phyloP scores from a whole-genome alignment of 2,113 vertebrate species.

The Perca schrenkii region DNA sequence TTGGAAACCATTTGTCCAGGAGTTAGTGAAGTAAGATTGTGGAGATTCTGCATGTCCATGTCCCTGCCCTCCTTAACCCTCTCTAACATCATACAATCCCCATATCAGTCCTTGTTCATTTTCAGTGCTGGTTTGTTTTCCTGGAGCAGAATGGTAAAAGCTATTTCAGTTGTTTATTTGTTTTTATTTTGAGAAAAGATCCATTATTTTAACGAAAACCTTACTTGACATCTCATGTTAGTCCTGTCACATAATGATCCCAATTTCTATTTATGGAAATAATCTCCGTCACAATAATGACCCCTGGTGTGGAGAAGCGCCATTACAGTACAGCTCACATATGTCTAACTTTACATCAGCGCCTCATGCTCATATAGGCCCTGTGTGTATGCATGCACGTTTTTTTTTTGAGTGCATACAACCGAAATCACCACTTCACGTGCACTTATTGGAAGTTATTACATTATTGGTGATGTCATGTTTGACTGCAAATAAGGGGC shows the following conservation, averaged over 20 bases:
- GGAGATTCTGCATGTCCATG: background rate
- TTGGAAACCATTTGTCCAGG: background rate
- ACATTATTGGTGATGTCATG: background rate
- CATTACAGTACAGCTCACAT: background rate
- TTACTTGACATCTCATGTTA: background rate
- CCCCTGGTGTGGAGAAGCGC: conserved; percentile 30
- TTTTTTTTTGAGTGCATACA: background rate
- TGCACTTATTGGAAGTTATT: too few species aligned
- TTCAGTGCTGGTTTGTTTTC: background rate
- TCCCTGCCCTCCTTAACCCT: background rate
- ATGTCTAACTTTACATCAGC: conserved; percentile 3
- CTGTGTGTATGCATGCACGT: background rate
- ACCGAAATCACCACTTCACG: background rate
- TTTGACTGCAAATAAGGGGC: conserved; percentile 16
- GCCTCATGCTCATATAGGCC: background rate
- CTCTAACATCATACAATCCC: background rate
- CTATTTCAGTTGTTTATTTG: background rate
- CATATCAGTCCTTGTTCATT: background rate
- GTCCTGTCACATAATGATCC: background rate
- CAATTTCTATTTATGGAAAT: background rate
- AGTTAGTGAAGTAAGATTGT: background rate
- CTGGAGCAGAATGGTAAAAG: background rate
- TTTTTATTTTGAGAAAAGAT: background rate
- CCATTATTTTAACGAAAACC: background rate
- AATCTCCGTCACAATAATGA: background rate